Percentiles rank a stretch among this genome's conserved stretches.
These are phyloP conservation scores for Trichonephila clavata DNA, from an alignment of 1,140 invertebrate genomes.

Conservation along the genomic window DNA sequence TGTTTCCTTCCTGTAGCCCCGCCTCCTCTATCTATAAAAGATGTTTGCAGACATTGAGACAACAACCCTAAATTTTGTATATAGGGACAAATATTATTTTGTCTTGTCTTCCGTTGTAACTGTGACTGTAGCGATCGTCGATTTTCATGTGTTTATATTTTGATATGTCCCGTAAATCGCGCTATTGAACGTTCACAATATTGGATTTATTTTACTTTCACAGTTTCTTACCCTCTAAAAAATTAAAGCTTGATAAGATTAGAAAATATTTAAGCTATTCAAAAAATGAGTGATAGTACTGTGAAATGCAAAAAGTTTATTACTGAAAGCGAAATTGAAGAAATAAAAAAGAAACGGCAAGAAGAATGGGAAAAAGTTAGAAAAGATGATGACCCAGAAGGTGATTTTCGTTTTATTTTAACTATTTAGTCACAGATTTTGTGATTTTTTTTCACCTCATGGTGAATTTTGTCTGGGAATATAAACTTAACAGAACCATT, in stretches of 20 bases:
- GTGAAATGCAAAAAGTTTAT: conserved; percentile 83
- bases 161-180: not conserved
- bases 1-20: not conserved
- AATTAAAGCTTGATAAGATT: not conserved
- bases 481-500: too few species aligned
- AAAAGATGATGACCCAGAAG: conserved; percentile 91
- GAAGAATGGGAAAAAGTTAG: conserved; percentile 97
- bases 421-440: too few species aligned
- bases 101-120: not conserved
- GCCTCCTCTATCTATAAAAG: not conserved
- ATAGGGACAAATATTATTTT: not conserved
- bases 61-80: not conserved
- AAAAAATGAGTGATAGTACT: conserved; percentile 43
- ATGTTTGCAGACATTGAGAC: not conserved
- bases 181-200: not conserved
- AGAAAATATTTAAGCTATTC: not conserved
- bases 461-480: too few species aligned
- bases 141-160: not conserved
- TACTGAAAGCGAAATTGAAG: conserved; percentile 92
- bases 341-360: conserved; percentile 88
- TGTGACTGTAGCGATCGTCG: not conserved
- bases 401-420: conserved; percentile 82
- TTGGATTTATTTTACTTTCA: not conserved
- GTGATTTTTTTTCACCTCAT: not conserved
- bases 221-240: not conserved